phyloP scores from a whole-genome alignment of 2,888 invertebrate species.

The Iphiclides podalirius region DNA sequence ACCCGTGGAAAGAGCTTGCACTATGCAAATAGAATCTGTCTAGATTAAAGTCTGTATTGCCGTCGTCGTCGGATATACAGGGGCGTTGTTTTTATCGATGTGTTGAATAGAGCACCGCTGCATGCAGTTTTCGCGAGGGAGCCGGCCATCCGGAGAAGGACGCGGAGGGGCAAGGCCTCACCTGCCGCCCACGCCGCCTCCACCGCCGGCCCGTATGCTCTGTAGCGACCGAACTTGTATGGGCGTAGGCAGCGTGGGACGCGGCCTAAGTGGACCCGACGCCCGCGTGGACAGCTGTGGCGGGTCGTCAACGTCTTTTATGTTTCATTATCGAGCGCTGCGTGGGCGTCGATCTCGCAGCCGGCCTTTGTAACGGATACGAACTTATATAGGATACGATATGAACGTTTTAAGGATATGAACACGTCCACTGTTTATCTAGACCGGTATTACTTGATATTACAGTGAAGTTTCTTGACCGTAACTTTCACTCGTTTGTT shows the following conservation, averaged over 20 bases:
- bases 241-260: slow-evolving; percentile 20
- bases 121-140: slow-evolving; percentile 34
- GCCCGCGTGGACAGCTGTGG: slow-evolving; percentile 19
- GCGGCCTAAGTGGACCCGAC: slow-evolving; percentile 17
- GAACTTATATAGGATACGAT: too few relatives aligned
- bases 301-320: slow-evolving; percentile 4
- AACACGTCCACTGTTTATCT: too few relatives aligned
- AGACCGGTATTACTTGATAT: too few relatives aligned
- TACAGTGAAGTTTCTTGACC: too few relatives aligned
- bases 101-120: too few relatives aligned
- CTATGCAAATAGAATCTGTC: too few relatives aligned
- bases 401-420: too few relatives aligned
- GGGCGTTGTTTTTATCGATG: too few relatives aligned
- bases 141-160: slow-evolving; percentile 64
- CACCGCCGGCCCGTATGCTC: slow-evolving; percentile 29
- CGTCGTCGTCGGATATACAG: too few relatives aligned
- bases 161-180: slow-evolving; percentile 59
- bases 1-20: too few relatives aligned
- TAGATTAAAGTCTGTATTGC: too few relatives aligned
- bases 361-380: neutral
- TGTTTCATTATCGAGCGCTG: slow-evolving; percentile 1
- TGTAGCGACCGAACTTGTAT: slow-evolving; percentile 15
- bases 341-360: neutral
- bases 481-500: too few relatives aligned
- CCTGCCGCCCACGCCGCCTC: slow-evolving; percentile 47